Percentiles rank a stretch among this genome's conserved stretches.
These are phyloP conservation scores for Atherinomorus stipes DNA, from an alignment of 2,113 vertebrate genomes.

Conservation along the genomic window DNA sequence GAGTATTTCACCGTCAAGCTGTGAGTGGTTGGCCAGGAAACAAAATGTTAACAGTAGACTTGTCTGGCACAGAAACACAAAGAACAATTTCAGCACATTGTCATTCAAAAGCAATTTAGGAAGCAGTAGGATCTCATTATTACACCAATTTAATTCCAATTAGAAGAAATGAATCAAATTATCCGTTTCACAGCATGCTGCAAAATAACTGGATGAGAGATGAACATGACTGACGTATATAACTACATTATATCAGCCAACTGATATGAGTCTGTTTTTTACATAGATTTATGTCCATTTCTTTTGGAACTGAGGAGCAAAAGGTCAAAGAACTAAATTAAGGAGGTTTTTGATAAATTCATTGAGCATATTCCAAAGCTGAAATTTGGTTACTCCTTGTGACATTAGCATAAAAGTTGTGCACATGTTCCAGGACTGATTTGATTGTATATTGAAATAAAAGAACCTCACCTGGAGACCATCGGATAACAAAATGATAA, in stretches of 20 bases:
- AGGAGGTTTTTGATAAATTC: constrained; percentile 10
- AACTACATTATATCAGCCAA: constrained; percentile 55
- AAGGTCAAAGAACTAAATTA: constrained; percentile 52
- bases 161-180: constrained; percentile 74
- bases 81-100: constrained; percentile 47
- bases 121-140: constrained; percentile 74
- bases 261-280: constrained; percentile 31
- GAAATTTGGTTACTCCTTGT: background rate
- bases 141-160: constrained; percentile 77
- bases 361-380: constrained; percentile 1
- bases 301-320: constrained; percentile 20
- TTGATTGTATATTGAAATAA: constrained; percentile 2
- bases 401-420: background rate
- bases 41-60: constrained; percentile 58
- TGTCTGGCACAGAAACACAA: constrained; percentile 35
- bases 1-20: constrained; percentile 41
- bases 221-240: constrained; percentile 40
- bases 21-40: constrained; percentile 22
- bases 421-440: background rate
- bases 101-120: constrained; percentile 73
- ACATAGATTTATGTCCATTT: constrained; percentile 26
- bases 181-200: constrained; percentile 69
- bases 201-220: constrained; percentile 54
- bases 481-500: background rate
- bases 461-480: background rate